Conservation (phyloP, 2,888 invertebrate genomes). For the Cephus sareptanus region DNA sequence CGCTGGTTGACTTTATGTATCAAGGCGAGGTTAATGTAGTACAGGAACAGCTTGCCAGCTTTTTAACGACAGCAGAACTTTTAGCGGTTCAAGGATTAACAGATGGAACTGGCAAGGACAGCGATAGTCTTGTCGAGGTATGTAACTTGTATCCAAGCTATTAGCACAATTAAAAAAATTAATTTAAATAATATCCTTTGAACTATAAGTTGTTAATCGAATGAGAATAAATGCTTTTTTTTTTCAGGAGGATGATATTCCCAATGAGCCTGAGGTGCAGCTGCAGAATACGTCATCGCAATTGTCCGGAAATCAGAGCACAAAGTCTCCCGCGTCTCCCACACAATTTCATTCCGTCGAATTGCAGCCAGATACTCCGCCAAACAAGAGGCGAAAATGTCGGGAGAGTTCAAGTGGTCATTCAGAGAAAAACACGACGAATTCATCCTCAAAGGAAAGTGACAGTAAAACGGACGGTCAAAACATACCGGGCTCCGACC, state of each 20-base stretch:
- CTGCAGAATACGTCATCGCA: slow-evolving; percentile 57
- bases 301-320: slow-evolving; percentile 45
- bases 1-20: slow-evolving; percentile 85
- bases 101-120: slow-evolving; percentile 68
- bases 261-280: slow-evolving; percentile 64
- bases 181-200: background rate
- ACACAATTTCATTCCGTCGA: slow-evolving; percentile 55
- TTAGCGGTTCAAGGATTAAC: slow-evolving; percentile 83
- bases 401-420: slow-evolving; percentile 51
- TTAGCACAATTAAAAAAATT: background rate
- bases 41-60: slow-evolving; percentile 82
- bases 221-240: background rate
- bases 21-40: slow-evolving; percentile 85
- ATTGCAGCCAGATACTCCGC: slow-evolving; percentile 55
- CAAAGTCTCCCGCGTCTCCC: slow-evolving; percentile 59
- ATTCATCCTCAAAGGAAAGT: slow-evolving; percentile 47
- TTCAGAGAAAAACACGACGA: slow-evolving; percentile 13
- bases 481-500: slow-evolving; percentile 54
- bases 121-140: slow-evolving; percentile 58
- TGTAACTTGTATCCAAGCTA: slow-evolving; percentile 19
- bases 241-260: slow-evolving; percentile 54
- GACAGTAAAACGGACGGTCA: slow-evolving; percentile 50
- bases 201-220: background rate
- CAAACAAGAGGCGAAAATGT: slow-evolving; percentile 61
- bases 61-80: slow-evolving; percentile 81